phyloP scores from a whole-genome alignment of 2,113 vertebrate species.

The Marmota flaviventris region DNA sequence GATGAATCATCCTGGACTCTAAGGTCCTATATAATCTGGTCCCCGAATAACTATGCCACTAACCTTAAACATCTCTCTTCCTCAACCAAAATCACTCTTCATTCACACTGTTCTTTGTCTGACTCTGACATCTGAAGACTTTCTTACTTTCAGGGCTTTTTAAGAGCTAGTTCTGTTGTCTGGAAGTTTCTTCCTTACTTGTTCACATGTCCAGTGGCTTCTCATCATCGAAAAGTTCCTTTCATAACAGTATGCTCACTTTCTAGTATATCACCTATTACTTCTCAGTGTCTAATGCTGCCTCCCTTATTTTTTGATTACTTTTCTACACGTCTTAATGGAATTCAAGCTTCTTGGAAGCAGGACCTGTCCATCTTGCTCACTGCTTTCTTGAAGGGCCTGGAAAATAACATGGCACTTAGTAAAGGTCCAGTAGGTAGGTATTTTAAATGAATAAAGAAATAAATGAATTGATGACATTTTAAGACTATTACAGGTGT shows the following conservation, averaged over 20 bases:
- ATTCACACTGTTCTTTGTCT: background rate
- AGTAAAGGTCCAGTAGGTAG: background rate
- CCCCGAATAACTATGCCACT: background rate
- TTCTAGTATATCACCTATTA: background rate
- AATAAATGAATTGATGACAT: background rate
- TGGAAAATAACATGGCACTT: background rate
- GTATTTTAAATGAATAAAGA: background rate
- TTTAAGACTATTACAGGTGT: background rate
- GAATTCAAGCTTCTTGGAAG: background rate
- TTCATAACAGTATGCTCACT: background rate
- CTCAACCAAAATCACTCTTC: background rate
- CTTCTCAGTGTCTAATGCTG: background rate
- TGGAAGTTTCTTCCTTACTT: background rate
- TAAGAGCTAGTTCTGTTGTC: background rate
- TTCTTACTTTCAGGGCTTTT: background rate
- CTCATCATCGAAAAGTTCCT: background rate
- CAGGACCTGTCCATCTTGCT: background rate
- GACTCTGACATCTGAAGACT: background rate
- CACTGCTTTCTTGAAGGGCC: background rate
- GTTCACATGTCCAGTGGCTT: background rate
- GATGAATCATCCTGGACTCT: constrained; percentile 20
- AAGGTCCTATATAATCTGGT: background rate
- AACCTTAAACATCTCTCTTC: background rate
- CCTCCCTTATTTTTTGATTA: background rate
- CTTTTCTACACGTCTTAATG: background rate